A percentile compares a stretch with the other conserved stretches of the same genome.
These are phyloP conservation scores for Papilio demoleus DNA, from an alignment of 2,888 invertebrate genomes.

Conservation along the genomic window DNA sequence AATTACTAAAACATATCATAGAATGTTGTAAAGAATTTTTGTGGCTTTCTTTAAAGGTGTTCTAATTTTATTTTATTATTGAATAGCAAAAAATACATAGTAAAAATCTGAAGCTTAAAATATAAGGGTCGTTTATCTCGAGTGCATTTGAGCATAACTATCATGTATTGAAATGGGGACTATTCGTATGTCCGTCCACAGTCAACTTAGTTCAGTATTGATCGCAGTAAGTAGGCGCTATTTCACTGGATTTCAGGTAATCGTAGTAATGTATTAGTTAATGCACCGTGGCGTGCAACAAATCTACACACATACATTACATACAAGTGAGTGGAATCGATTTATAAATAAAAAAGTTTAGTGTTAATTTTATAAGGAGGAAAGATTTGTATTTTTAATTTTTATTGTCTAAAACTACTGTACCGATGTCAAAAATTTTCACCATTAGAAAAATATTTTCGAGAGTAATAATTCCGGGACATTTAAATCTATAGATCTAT, in stretches of 20 bases:
- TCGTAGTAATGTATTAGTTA: slow-evolving; percentile 26
- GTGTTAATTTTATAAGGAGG: neutral
- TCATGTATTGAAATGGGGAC: neutral
- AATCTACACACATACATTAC: neutral
- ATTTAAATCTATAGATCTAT: too few relatives aligned
- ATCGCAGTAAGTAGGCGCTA: slow-evolving; percentile 21
- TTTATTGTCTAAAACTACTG: neutral
- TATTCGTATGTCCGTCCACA: slow-evolving; percentile 10
- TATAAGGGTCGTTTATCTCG: too few relatives aligned
- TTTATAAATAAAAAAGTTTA: too few relatives aligned
- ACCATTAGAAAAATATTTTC: neutral
- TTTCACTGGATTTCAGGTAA: slow-evolving; percentile 30
- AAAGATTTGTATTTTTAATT: too few relatives aligned
- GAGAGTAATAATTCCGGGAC: too few relatives aligned
- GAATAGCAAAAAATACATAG: too few relatives aligned
- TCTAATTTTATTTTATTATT: too few relatives aligned
- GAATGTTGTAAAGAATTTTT: too few relatives aligned
- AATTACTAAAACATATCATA: too few relatives aligned
- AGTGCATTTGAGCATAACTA: neutral
- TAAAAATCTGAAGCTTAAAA: too few relatives aligned
- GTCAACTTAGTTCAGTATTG: slow-evolving; percentile 13
- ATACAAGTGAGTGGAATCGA: too few relatives aligned
- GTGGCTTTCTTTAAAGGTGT: too few relatives aligned
- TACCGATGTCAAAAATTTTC: neutral
- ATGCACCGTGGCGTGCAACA: slow-evolving; percentile 7